Conservation (phyloP, 2,888 invertebrate genomes). For the Rotaria sp. region DNA sequence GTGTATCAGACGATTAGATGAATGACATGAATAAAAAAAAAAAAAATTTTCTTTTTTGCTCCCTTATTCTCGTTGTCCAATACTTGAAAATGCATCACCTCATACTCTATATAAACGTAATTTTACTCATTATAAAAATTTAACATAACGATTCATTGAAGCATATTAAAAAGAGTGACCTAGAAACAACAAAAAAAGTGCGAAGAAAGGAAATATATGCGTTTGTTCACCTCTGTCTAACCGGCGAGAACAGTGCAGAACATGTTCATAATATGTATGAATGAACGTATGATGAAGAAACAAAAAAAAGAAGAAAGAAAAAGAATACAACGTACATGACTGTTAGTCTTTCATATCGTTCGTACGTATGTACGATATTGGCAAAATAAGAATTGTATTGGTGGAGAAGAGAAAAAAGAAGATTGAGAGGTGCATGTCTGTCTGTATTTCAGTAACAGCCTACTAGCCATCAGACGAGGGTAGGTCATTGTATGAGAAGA, state of each 20-base stretch:
- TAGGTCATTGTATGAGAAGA: background rate
- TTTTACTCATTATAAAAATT: background rate
- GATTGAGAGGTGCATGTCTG: background rate
- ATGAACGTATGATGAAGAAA: background rate
- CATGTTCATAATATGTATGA: background rate
- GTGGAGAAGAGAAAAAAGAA: background rate
- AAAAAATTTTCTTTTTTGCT: background rate
- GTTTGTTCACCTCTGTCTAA: constrained; percentile 4
- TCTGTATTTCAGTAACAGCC: background rate
- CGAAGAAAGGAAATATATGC: background rate
- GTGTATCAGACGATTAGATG: constrained; percentile 10
- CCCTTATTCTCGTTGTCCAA: background rate
- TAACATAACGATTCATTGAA: constrained; percentile 2
- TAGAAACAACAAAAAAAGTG: background rate
- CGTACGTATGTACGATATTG: background rate
- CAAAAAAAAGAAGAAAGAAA: background rate
- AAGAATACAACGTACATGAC: background rate
- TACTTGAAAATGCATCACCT: constrained; percentile 1
- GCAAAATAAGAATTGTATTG: background rate
- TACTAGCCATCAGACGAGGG: background rate
- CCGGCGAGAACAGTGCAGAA: background rate
- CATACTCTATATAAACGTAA: background rate
- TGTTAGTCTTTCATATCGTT: background rate
- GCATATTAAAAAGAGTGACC: constrained; percentile 4
- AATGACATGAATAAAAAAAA: background rate